phyloP scores from a whole-genome alignment of 1,140 invertebrate genomes.

The Drosophila eugracilis region DNA sequence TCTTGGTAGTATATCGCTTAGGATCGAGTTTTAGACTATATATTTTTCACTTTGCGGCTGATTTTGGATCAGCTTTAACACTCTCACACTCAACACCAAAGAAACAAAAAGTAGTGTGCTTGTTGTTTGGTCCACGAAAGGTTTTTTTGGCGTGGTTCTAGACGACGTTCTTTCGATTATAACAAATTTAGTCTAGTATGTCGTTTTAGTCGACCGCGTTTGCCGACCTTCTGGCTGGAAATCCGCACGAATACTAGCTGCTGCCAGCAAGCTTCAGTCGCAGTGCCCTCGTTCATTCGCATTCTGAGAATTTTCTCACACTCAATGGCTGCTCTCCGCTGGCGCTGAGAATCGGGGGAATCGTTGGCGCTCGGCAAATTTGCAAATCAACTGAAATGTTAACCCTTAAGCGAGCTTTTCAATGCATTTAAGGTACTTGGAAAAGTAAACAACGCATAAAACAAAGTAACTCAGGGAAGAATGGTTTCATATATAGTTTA shows the following conservation, averaged over 20 bases:
- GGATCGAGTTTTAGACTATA: not conserved
- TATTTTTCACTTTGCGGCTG: constrained; percentile 6
- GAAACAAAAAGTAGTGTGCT: not conserved
- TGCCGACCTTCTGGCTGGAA: constrained; percentile 63
- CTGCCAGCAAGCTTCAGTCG: constrained; percentile 7
- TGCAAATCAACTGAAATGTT: not conserved
- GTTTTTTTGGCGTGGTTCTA: not conserved
- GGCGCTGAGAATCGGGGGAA: not conserved
- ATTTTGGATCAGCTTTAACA: not conserved
- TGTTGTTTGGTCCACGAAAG: no score
- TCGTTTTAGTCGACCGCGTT: constrained; percentile 9
- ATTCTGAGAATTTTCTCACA: constrained; percentile 4
- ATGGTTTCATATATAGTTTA: no score
- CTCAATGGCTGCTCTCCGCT: constrained; percentile 1
- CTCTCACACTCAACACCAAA: constrained; percentile 13
- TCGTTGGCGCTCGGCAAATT: not conserved
- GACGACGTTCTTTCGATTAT: constrained; percentile 4
- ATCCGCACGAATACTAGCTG: constrained; percentile 62
- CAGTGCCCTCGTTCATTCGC: not conserved
- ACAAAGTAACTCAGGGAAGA: no score
- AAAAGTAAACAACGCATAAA: no score
- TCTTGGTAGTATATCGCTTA: not conserved
- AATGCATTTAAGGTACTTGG: not conserved
- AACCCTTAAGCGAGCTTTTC: constrained; percentile 9
- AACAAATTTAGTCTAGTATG: no score